Evolutionary conservation across 2,113 vertebrate species (phyloP).

Genomic region (Camelus dromedarius): DNA sequence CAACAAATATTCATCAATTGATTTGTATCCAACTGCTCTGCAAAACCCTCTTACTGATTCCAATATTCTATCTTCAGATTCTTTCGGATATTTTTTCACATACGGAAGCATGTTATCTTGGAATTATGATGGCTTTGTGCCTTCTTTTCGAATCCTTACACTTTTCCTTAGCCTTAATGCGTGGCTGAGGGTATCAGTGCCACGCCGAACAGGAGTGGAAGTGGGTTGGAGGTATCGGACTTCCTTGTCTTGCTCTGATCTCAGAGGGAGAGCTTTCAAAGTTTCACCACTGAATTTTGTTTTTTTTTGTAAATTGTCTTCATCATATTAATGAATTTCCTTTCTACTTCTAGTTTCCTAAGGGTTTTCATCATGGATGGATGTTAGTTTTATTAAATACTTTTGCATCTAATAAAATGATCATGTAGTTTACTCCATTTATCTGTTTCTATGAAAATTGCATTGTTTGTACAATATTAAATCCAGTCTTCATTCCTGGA

Average conservation of each 20-base stretch:
- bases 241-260: neutral
- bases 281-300: neutral
- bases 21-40: neutral
- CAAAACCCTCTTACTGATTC: neutral
- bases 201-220: neutral
- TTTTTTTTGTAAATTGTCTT: neutral
- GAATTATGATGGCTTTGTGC: neutral
- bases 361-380: neutral
- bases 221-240: neutral
- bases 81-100: neutral
- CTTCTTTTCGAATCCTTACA: neutral
- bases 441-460: neutral
- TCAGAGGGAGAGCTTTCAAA: neutral
- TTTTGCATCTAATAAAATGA: neutral
- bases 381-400: neutral
- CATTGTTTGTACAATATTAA: neutral
- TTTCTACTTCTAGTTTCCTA: neutral
- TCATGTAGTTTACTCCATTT: neutral
- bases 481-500: neutral
- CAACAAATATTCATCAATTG: neutral
- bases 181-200: neutral
- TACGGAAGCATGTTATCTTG: neutral
- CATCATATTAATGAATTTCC: neutral
- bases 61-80: neutral
- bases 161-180: neutral